Percentiles rank a stretch among this genome's conserved stretches.
These are phyloP conservation scores for Ctenoplectra terminalis DNA, from an alignment of 1,140 invertebrate genomes.

Conservation along the genomic window DNA sequence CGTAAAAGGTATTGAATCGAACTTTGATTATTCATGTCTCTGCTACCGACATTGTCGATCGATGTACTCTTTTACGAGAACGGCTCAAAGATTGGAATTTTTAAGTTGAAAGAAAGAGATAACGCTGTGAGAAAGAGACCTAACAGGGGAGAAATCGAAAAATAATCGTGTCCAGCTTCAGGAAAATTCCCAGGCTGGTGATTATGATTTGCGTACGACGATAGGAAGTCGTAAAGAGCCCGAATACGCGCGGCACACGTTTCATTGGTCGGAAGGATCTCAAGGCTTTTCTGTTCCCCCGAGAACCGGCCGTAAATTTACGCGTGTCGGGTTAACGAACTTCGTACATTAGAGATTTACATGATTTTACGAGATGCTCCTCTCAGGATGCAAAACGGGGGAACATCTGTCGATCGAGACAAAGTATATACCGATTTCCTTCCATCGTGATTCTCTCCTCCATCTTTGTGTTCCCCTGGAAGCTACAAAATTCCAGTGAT, in stretches of 20 bases:
- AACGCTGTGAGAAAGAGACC: no score
- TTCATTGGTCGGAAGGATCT: constrained; percentile 5
- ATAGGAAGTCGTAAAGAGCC: constrained; percentile 5
- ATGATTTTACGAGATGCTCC: constrained; percentile 18
- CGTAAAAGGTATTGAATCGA: no score
- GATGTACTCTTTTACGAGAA: no score
- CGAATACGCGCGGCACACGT: background rate
- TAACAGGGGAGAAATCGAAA: no score
- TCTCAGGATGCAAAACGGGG: background rate
- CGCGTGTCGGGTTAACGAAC: constrained; percentile 45
- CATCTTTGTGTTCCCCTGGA: background rate
- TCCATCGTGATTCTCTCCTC: background rate
- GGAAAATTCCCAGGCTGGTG: background rate
- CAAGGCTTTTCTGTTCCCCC: background rate
- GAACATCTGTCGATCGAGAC: constrained; percentile 27
- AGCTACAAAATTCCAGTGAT: background rate
- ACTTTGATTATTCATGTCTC: no score
- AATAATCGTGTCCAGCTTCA: background rate
- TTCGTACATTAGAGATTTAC: constrained; percentile 27
- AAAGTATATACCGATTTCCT: background rate
- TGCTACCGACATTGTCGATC: no score
- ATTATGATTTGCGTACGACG: no score
- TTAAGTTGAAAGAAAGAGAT: no score
- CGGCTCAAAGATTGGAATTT: no score
- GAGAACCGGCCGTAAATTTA: constrained; percentile 1